Conservation (phyloP, 2,888 invertebrate species). For the Atrina japonica region DNA sequence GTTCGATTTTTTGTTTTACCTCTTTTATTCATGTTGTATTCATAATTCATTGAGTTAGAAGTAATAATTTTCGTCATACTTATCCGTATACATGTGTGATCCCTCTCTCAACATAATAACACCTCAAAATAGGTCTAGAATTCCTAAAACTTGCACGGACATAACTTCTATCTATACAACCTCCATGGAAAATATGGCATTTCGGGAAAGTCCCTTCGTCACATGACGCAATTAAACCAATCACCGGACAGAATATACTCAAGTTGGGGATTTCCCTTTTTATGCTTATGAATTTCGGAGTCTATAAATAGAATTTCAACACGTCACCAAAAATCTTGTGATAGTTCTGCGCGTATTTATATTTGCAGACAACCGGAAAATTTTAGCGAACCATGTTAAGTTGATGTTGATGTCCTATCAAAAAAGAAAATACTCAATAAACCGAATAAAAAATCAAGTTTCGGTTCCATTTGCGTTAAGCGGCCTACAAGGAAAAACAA, state of each 20-base stretch:
- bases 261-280: constrained; percentile 59
- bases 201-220: constrained; percentile 66
- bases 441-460: too few species aligned
- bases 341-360: too few species aligned
- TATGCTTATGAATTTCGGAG: background rate
- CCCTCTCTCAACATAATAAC: background rate
- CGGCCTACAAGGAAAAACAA: too few species aligned
- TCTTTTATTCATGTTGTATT: constrained; percentile 34
- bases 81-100: background rate
- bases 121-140: background rate
- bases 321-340: too few species aligned
- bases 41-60: background rate
- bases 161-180: constrained; percentile 13
- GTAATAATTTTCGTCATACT: constrained; percentile 15
- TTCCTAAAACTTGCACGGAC: constrained; percentile 12
- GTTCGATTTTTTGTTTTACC: constrained; percentile 23
- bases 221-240: constrained; percentile 60
- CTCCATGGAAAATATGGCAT: constrained; percentile 58
- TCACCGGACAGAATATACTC: constrained; percentile 28
- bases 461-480: too few species aligned
- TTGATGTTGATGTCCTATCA: too few species aligned
- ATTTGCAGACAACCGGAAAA: too few species aligned
- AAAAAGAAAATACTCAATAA: too few species aligned
- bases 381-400: too few species aligned
- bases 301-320: constrained; percentile 34